Evolutionary conservation across 1,140 invertebrate species (phyloP).

Genomic region (Branchinecta lindahli): DNA sequence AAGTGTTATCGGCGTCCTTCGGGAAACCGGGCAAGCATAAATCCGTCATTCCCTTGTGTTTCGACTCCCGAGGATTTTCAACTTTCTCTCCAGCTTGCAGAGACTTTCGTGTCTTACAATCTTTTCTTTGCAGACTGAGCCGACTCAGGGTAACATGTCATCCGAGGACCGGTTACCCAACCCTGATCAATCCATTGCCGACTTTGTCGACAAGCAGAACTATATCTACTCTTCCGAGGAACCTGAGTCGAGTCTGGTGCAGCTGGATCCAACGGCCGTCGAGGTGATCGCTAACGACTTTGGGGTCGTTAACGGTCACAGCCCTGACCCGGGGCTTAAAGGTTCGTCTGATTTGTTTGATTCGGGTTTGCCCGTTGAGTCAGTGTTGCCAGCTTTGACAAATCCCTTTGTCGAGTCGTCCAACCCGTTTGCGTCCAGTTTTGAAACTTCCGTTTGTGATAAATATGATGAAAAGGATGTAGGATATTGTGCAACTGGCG

Average conservation of each 20-base stretch:
- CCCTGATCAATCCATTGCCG: neutral
- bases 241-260: constrained; percentile 5
- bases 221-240: neutral
- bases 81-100: too few relatives aligned
- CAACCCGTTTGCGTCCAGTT: too few relatives aligned
- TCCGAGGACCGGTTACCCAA: neutral
- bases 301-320: neutral
- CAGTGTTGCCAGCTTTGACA: neutral
- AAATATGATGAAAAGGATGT: neutral
- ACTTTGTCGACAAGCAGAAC: neutral
- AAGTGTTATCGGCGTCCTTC: too few relatives aligned
- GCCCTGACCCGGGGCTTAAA: neutral
- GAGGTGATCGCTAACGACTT: neutral
- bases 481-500: neutral
- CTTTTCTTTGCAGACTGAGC: too few relatives aligned
- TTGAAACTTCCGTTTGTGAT: too few relatives aligned
- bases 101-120: too few relatives aligned
- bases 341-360: neutral
- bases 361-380: neutral
- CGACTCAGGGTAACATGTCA: neutral
- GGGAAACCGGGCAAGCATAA: too few relatives aligned
- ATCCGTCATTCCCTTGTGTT: too few relatives aligned
- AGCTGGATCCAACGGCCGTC: neutral
- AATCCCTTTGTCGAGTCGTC: neutral
- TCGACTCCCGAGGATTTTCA: too few relatives aligned